Evolutionary conservation across 2,113 vertebrate genomes (phyloP).

Genomic region (Porphyrio hochstetteri): DNA sequence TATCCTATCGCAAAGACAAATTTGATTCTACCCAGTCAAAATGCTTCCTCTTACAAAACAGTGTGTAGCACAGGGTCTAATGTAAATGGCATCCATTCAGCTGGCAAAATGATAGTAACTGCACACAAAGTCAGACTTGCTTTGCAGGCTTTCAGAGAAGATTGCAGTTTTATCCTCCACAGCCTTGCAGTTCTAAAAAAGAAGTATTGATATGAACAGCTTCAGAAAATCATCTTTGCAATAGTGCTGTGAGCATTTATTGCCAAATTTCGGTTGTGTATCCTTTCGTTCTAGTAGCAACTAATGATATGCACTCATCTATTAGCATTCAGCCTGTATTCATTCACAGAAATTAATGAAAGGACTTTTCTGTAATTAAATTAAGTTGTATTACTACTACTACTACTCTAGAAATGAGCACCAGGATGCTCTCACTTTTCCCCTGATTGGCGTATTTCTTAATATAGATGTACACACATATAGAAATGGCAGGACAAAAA

Average conservation of each 20-base stretch:
- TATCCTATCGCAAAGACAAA: neutral
- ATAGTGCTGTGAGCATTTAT: neutral
- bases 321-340: neutral
- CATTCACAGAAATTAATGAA: neutral
- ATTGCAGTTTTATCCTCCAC: neutral
- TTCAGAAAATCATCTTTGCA: neutral
- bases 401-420: neutral
- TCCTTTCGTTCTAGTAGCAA: neutral
- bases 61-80: neutral
- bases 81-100: neutral
- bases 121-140: neutral
- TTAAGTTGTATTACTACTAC: neutral
- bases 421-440: neutral
- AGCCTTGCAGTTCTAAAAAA: neutral
- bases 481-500: neutral
- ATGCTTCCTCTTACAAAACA: neutral
- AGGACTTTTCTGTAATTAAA: neutral
- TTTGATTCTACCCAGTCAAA: neutral
- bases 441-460: neutral
- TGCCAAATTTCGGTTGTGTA: neutral
- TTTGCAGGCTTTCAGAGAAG: neutral
- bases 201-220: neutral
- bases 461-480: neutral
- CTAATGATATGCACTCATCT: neutral
- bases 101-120: neutral